Evolutionary conservation across 1,140 invertebrate species (phyloP).

Genomic region (Solen grandis): DNA sequence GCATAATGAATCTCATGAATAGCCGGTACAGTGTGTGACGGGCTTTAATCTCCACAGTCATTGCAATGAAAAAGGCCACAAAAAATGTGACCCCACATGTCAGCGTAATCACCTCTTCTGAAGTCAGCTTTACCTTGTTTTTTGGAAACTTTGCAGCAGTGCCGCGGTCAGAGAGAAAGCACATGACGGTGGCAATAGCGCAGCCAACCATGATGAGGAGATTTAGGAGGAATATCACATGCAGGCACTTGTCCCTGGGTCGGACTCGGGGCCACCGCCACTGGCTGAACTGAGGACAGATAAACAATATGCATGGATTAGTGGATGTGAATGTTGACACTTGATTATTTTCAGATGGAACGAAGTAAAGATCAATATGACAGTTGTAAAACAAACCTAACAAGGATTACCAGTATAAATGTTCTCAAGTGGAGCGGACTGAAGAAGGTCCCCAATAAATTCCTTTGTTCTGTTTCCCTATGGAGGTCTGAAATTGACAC

Average conservation of each 20-base stretch:
- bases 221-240: constrained; percentile 81
- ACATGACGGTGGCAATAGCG: constrained; percentile 82
- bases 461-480: too few relatives aligned
- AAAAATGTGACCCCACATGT: constrained; percentile 84
- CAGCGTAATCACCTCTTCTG: constrained; percentile 82
- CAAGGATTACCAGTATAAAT: too few relatives aligned
- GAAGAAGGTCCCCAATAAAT: too few relatives aligned
- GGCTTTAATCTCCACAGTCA: constrained; percentile 84
- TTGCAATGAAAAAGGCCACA: constrained; percentile 83
- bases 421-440: too few relatives aligned
- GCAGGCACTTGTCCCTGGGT: constrained; percentile 82
- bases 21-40: constrained; percentile 82
- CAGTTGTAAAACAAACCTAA: too few relatives aligned
- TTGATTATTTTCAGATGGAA: too few relatives aligned
- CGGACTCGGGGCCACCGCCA: constrained; percentile 82
- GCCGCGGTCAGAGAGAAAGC: constrained; percentile 82
- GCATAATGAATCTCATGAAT: constrained; percentile 81
- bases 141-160: constrained; percentile 71
- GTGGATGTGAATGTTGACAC: too few relatives aligned
- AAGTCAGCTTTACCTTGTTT: constrained; percentile 80
- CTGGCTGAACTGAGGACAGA: constrained; percentile 80
- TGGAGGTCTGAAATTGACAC: too few relatives aligned
- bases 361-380: too few relatives aligned
- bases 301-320: too few relatives aligned
- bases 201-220: constrained; percentile 82